Conservation (phyloP, 1,140 invertebrate species). For the Saxidomus purpurata region DNA sequence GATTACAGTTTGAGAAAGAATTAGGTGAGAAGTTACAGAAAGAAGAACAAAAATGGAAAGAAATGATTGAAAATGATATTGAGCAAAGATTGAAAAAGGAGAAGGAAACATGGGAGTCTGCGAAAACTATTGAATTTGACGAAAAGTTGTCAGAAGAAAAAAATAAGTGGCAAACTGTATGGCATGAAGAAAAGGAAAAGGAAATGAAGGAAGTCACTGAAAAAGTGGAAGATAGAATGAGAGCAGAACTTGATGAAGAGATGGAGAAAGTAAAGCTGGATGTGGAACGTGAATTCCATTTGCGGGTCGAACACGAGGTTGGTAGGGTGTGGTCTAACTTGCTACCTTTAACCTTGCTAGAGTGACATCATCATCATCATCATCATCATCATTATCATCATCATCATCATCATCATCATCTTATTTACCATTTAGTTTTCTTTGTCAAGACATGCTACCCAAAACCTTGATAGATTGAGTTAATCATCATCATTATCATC, state of each 20-base stretch:
- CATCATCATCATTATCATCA: slow-evolving; percentile 27
- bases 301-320: slow-evolving; percentile 58
- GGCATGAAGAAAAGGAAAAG: slow-evolving; percentile 24
- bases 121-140: slow-evolving; percentile 13
- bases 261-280: slow-evolving; percentile 43
- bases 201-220: slow-evolving; percentile 25
- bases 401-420: too few relatives aligned
- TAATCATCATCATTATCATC: neutral
- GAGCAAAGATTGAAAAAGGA: slow-evolving; percentile 32
- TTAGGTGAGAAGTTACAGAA: slow-evolving; percentile 34
- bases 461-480: neutral
- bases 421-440: neutral
- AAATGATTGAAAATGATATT: slow-evolving; percentile 53
- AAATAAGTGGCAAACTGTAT: neutral
- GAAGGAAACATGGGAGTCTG: slow-evolving; percentile 42
- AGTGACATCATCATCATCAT: neutral
- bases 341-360: slow-evolving; percentile 33
- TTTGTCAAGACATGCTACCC: neutral
- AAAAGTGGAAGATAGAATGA: slow-evolving; percentile 28
- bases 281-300: slow-evolving; percentile 52
- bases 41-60: slow-evolving; percentile 58
- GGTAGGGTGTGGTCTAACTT: slow-evolving; percentile 34
- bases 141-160: slow-evolving; percentile 12
- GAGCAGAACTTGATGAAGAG: slow-evolving; percentile 45
- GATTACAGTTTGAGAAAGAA: slow-evolving; percentile 44